Evolutionary conservation across 2,797 vertebrate genomes (phyloP), one percentile per base, ranked within the genome.

Genomic region (Lateolabrax maculatus): DNA sequence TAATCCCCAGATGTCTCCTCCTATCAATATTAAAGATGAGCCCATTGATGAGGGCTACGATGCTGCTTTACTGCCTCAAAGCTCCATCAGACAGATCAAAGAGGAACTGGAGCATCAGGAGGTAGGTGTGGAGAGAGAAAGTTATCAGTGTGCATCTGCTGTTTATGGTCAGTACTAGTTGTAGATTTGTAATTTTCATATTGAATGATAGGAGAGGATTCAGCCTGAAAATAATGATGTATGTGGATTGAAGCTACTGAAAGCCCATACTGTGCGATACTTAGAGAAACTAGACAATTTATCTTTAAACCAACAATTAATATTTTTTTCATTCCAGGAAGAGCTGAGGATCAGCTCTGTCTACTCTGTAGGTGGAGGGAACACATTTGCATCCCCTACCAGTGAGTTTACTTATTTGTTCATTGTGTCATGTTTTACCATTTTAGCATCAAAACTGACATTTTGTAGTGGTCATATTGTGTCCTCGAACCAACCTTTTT

Each of bases 31-130:
- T 91, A 99, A 99, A 94, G 98, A 99, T 78, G 98, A 99, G 92
- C 98, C 98, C 76, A 96, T 98, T 89, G 98, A 99, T 90, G 98
- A 99, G 91, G 98, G 97, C 87, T 99, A 99, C 77, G 96, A 98
- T 85, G 96, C 96, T 89, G 98, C 98, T 77, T 91, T 99, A 90
- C 95, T 96, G 91, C 96, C 97, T 80, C 96, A 97, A 90, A 94
- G 94, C 83, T 96, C 93, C 58, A 71, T 81, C 72, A 91, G 84
- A 51, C 89, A 93, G 89, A 95, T 99, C 93, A 99, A 99, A 94
- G 97, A 99, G 91, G 98, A 99, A 92, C 96, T 97, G 79, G 97
- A 98, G 84, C 96, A 96, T 90, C 94, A 96, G 62, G 96, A 99
- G 96, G 98, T 99, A 5, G 2, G 77, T 81, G 62, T 72, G 21